Conservation (phyloP, 1,140 invertebrate species). For the Papilio aristodemus region DNA sequence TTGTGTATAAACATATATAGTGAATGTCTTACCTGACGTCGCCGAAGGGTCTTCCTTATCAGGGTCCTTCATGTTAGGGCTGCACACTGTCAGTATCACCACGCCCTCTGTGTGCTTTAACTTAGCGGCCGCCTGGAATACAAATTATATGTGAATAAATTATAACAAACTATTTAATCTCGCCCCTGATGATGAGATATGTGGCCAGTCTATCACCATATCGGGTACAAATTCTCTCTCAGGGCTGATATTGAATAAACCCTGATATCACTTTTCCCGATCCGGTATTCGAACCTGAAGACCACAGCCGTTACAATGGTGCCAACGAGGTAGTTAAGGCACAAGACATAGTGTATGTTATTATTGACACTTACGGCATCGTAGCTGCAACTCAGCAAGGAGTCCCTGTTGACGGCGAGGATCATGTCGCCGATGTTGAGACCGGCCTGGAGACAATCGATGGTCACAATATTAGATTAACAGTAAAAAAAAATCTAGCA, state of each 20-base stretch:
- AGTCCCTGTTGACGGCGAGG: slow-evolving; percentile 94
- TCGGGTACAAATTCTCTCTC: too few species aligned
- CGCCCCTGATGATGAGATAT: too few species aligned
- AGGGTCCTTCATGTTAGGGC: slow-evolving; percentile 88
- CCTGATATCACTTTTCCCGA: too few species aligned
- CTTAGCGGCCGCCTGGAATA: slow-evolving; percentile 87
- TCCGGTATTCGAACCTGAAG: too few species aligned
- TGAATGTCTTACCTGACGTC: slow-evolving; percentile 37
- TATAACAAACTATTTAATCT: slow-evolving; percentile 21
- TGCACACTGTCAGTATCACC: slow-evolving; percentile 91
- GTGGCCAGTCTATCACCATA: too few species aligned
- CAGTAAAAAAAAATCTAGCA: too few species aligned
- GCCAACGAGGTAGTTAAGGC: too few species aligned
- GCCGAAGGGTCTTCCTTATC: slow-evolving; percentile 61
- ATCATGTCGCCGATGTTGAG: slow-evolving; percentile 97
- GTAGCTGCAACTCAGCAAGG: slow-evolving; percentile 91
- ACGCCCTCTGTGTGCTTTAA: slow-evolving; percentile 94
- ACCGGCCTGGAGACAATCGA: slow-evolving; percentile 86
- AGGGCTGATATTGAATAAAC: too few species aligned
- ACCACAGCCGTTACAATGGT: too few species aligned
- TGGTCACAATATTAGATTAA: too few species aligned
- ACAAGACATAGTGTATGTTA: background rate
- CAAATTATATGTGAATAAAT: slow-evolving; percentile 7
- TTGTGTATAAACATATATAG: too few species aligned
- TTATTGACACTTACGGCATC: slow-evolving; percentile 85